These are phyloP conservation scores for Gallirallus australis DNA, from an alignment of 2,797 vertebrate genomes.

Conservation along the genomic window DNA sequence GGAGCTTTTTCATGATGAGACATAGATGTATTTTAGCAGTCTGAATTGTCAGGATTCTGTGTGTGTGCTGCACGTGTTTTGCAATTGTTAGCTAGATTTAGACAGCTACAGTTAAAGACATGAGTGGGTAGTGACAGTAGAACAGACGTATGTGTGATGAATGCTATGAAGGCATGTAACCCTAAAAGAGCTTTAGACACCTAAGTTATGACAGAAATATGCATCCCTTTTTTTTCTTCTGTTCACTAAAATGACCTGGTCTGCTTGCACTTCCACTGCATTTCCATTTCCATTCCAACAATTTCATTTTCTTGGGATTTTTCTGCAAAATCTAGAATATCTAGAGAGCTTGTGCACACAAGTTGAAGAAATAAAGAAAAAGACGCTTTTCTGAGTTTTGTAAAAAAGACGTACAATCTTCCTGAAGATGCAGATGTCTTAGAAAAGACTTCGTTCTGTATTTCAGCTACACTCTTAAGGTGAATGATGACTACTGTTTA, in stretches of 20 bases:
- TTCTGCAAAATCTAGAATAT: background rate
- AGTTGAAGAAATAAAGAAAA: background rate
- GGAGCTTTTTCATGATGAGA: background rate
- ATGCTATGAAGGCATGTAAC: background rate
- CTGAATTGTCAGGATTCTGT: background rate
- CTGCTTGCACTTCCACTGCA: background rate
- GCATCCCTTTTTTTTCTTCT: background rate
- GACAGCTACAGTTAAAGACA: background rate
- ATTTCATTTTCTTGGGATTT: background rate
- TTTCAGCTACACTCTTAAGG: background rate
- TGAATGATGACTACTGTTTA: background rate
- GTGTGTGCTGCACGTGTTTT: fast-evolving
- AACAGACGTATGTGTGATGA: background rate
- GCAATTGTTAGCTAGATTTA: background rate
- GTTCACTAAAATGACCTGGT: background rate
- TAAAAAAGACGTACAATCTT: background rate
- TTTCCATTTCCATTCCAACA: background rate
- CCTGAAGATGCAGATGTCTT: background rate
- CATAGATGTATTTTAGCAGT: background rate
- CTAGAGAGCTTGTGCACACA: background rate
- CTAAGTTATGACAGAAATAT: background rate
- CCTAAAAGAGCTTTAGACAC: background rate
- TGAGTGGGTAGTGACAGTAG: background rate
- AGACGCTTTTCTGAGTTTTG: background rate
- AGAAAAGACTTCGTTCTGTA: background rate